Conservation (phyloP, 2,888 invertebrate species). For the Parnassius apollo region DNA sequence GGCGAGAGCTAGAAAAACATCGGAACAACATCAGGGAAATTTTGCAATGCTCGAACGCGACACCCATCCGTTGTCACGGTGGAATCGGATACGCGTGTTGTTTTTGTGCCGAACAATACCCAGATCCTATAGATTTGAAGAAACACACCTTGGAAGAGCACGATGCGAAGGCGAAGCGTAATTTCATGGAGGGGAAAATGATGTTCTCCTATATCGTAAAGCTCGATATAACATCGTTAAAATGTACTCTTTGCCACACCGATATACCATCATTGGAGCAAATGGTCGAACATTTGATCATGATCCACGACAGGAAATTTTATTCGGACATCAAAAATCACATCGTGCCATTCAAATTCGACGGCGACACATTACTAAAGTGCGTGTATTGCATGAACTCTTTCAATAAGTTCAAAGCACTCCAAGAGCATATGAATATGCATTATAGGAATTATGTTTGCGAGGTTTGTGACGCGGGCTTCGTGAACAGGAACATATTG, state of each 20-base stretch:
- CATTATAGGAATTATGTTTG: constrained; percentile 50
- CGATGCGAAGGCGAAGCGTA: constrained; percentile 35
- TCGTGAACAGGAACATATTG: constrained; percentile 39
- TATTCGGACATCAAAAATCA: constrained; percentile 40
- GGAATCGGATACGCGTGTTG: constrained; percentile 50
- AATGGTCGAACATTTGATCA: constrained; percentile 32
- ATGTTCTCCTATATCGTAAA: constrained; percentile 48
- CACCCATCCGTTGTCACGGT: constrained; percentile 46
- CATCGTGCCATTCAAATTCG: constrained; percentile 51
- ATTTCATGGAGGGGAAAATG: constrained; percentile 43
- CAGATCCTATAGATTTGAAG: constrained; percentile 45
- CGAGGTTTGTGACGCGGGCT: constrained; percentile 42
- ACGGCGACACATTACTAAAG: constrained; percentile 32
- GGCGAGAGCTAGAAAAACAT: constrained; percentile 45
- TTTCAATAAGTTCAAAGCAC: constrained; percentile 35
- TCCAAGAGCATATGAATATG: constrained; percentile 47
- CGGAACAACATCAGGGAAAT: constrained; percentile 44
- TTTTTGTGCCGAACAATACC: constrained; percentile 43
- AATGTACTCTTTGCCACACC: constrained; percentile 32
- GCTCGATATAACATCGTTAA: constrained; percentile 47
- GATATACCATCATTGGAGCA: constrained; percentile 29
- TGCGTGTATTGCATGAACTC: constrained; percentile 37
- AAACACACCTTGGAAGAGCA: constrained; percentile 43
- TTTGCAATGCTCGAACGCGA: constrained; percentile 50
- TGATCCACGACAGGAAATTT: constrained; percentile 35